Evolutionary conservation across 53 echinoderm and acorn worm genomes (phyloP), one percentile per base, ranked within the genome.

Genomic region (Luidia sarsii): DNA sequence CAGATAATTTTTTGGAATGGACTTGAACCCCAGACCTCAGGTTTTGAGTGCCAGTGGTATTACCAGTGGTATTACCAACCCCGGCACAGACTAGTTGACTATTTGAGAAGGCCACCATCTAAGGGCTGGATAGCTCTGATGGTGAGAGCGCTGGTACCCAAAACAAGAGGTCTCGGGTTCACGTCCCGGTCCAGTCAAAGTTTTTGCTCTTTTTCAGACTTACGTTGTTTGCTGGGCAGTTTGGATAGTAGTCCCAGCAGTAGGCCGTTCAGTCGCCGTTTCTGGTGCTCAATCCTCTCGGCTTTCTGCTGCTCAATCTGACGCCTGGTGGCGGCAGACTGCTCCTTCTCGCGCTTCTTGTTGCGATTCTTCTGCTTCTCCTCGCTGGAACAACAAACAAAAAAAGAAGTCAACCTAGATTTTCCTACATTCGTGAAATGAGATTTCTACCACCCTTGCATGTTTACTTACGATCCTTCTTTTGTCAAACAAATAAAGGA

Each of bases 161-260:
- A n/a, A n/a, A n/a, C n/a, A n/a, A n/a, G n/a, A n/a, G n/a, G n/a
- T n/a, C n/a, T n/a, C n/a, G n/a, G n/a, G n/a, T n/a, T n/a, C n/a
- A n/a, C n/a, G n/a, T n/a, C n/a, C n/a, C n/a, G n/a, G n/a, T n/a
- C n/a, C n/a, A n/a, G n/a, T n/a, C n/a, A n/a, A n/a, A n/a, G n/a
- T n/a, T n/a, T n/a, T n/a, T n/a, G n/a, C n/a, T n/a, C n/a, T n/a
- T 56, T 56, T 56, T 9, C 18, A 25, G 7, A 68, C 95, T 80
- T 92, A 92, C 95, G 84, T 85, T 92, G 95, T 73, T 93, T 95
- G 79, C 83, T 81, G 37, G 93, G 86, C 19, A 87, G 53, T 72
- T 91, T 89, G 81, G 77, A 87, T n/a, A 94, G 87, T 21, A 97
- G 87, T 0, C 64, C 53, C 48, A 80, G 68, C 72, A 94, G 74